Evolutionary conservation across 2,113 vertebrate genomes (phyloP).

Genomic region (Cyprinodon tularosa): DNA sequence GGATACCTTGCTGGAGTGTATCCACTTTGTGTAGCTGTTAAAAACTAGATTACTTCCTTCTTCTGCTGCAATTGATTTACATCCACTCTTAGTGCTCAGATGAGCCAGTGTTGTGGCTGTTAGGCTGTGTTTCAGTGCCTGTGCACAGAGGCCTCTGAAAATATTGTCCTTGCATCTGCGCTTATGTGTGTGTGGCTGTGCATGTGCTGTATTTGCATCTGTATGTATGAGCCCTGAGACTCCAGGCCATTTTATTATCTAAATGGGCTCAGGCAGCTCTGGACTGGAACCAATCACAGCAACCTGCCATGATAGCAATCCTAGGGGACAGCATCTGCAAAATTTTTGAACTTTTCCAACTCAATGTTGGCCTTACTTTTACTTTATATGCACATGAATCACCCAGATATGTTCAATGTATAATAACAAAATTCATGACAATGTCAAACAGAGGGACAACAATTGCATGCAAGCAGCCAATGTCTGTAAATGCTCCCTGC

Average conservation of each 20-base stretch:
- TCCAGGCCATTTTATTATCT: constrained; percentile 78
- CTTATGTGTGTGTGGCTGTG: constrained; percentile 45
- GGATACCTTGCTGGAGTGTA: constrained; percentile 8
- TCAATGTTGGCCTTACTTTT: constrained; percentile 61
- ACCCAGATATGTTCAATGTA: constrained; percentile 53
- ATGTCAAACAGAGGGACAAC: constrained; percentile 43
- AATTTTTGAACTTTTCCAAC: constrained; percentile 57
- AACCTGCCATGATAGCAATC: constrained; percentile 75
- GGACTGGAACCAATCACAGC: constrained; percentile 77
- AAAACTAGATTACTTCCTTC: constrained; percentile 19
- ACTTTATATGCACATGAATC: constrained; percentile 69
- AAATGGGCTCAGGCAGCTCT: constrained; percentile 75
- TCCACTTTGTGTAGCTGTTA: constrained; percentile 1
- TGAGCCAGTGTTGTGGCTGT: constrained; percentile 31
- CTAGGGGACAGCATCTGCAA: constrained; percentile 58
- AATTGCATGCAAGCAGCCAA: constrained; percentile 18
- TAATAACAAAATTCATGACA: constrained; percentile 49
- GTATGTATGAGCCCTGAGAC: constrained; percentile 59
- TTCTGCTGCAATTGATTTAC: constrained; percentile 9
- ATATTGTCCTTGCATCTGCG: constrained; percentile 50
- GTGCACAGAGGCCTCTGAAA: constrained; percentile 36
- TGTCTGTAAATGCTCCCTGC: constrained; percentile 3
- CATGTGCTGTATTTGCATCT: constrained; percentile 59
- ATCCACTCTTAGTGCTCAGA: constrained; percentile 14
- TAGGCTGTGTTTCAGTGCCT: constrained; percentile 21